Percentiles rank a stretch among this genome's conserved stretches.
Evolutionary conservation across 2,113 vertebrate species (phyloP).

Genomic region (Mystacornis crossleyi): DNA sequence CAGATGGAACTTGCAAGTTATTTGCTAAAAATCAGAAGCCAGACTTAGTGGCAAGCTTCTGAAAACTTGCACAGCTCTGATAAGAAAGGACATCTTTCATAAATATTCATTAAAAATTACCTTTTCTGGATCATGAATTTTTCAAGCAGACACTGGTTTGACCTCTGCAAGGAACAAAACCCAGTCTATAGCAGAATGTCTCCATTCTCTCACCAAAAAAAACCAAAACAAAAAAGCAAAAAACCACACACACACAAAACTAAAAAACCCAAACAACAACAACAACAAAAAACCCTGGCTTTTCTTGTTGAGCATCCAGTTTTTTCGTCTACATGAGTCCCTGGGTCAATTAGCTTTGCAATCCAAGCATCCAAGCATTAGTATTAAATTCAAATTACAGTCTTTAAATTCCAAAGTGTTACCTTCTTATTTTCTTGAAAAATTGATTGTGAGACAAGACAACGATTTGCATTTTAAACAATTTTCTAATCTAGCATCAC

Average conservation of each 20-base stretch:
- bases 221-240: background rate
- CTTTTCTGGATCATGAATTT: constrained; percentile 84
- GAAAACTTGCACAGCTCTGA: constrained; percentile 78
- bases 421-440: constrained; percentile 62
- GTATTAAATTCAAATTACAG: constrained; percentile 72
- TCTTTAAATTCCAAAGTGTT: constrained; percentile 64
- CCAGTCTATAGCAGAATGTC: constrained; percentile 39
- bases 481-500: constrained; percentile 31
- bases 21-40: constrained; percentile 70
- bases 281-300: background rate
- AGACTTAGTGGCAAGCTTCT: constrained; percentile 72
- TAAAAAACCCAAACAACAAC: background rate
- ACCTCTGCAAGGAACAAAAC: constrained; percentile 76
- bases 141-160: constrained; percentile 79
- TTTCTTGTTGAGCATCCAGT: constrained; percentile 63
- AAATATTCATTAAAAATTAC: constrained; percentile 87
- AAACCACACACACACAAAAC: background rate
- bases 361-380: constrained; percentile 43
- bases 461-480: constrained; percentile 70
- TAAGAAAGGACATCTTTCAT: constrained; percentile 79
- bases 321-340: constrained; percentile 50
- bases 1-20: constrained; percentile 30
- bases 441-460: constrained; percentile 48
- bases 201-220: constrained; percentile 54
- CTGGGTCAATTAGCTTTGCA: constrained; percentile 61